phyloP scores from a whole-genome alignment of 2,888 invertebrate genomes.

The Standfussiana lucernea region DNA sequence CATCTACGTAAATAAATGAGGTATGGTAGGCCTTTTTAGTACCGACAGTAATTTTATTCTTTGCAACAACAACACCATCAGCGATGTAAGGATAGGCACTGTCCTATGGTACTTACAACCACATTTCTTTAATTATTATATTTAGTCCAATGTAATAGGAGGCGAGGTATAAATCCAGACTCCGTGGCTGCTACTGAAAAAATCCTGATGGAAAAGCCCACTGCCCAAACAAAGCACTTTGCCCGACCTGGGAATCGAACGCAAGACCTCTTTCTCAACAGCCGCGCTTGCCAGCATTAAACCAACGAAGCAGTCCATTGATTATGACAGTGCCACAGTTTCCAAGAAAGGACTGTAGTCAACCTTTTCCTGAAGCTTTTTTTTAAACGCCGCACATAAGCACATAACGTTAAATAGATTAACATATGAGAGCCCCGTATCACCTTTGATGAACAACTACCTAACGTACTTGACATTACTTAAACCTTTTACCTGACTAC shows the following conservation, averaged over 20 bases:
- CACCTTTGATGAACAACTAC: constrained; percentile 1
- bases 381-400: background rate
- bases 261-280: background rate
- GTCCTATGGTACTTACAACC: background rate
- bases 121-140: background rate
- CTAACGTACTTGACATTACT: constrained; percentile 17
- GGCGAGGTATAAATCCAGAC: background rate
- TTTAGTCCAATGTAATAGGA: background rate
- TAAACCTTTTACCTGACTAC: constrained; percentile 35
- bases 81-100: background rate
- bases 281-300: background rate
- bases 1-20: background rate
- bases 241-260: background rate
- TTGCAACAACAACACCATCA: background rate
- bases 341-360: background rate
- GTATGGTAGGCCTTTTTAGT: background rate
- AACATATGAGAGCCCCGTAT: background rate
- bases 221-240: background rate
- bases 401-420: background rate
- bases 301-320: background rate
- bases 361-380: background rate
- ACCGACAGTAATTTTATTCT: background rate
- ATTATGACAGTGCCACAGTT: too few relatives aligned
- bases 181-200: background rate
- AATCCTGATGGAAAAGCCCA: background rate